Conservation (phyloP, 2,888 invertebrate genomes). For the Trichogramma evanescens region DNA sequence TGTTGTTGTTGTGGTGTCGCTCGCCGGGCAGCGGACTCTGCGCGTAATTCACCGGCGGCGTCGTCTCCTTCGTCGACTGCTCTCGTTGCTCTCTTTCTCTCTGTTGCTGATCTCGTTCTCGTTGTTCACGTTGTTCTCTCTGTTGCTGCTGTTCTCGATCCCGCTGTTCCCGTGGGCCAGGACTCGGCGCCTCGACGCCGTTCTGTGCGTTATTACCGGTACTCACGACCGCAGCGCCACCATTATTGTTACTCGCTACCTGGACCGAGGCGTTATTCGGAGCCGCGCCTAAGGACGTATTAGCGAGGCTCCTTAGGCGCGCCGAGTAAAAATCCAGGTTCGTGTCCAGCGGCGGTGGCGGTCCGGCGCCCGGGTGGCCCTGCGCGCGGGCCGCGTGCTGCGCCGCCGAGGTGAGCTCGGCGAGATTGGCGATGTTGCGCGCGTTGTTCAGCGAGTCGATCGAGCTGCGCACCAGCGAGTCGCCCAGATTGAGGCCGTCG, state of each 20-base stretch:
- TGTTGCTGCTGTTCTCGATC: conserved; percentile 53
- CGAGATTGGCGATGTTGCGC: conserved; percentile 43
- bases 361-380: conserved; percentile 38
- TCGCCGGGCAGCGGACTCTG: conserved; percentile 35
- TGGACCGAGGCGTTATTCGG: conserved; percentile 46
- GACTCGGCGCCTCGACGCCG: conserved; percentile 56
- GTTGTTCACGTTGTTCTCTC: conserved; percentile 32
- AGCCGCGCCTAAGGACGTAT: conserved; percentile 89
- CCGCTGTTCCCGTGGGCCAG: conserved; percentile 68
- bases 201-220: conserved; percentile 64
- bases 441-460: conserved; percentile 44
- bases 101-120: conserved; percentile 44
- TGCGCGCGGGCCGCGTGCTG: conserved; percentile 33
- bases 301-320: conserved; percentile 97
- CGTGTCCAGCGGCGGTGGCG: conserved; percentile 70
- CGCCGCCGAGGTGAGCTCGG: conserved; percentile 36
- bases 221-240: conserved; percentile 55
- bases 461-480: conserved; percentile 42
- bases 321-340: conserved; percentile 99
- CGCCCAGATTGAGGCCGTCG: conserved; percentile 43
- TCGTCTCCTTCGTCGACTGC: conserved; percentile 36
- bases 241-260: conserved; percentile 41
- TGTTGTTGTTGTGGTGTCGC: conserved; percentile 38
- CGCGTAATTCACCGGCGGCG: conserved; percentile 40
- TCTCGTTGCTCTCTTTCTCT: conserved; percentile 38